Base-by-base conservation (phyloP, 2,797 vertebrate species). In the Holocentrus rufus region DNA sequence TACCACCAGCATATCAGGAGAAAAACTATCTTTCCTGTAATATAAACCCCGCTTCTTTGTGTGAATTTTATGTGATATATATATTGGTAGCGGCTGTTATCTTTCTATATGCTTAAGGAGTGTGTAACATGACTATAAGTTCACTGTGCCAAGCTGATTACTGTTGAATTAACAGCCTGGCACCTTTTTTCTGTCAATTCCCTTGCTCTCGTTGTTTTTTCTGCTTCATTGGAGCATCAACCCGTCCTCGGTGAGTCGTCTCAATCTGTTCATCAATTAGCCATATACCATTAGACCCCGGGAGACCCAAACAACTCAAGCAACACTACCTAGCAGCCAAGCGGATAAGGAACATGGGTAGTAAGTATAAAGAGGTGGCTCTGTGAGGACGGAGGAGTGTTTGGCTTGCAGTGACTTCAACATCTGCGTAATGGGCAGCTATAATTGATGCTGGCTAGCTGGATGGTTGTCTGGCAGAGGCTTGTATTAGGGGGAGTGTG, bases 361-460 rank as follows among this genome's bases (percentile, higher is more conserved):
- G n/a, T 2, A 9, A 50, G 66, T 44, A 54, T 7, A 69, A 75
- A 87, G 30, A 69, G 46, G 79, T 30, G 66, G 69, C 55, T 69
- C 50, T 72, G 73, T 52, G 44, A 25, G 77, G 67, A 84, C 52
- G 49, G 80, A 61, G 50, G 68, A 78, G 47, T 81, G 55, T 74
- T 73, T 71, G 74, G 53, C 72, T 74, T 79, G 77, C 73, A 73
- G 84, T 64, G 72, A 72, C 70, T 86, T 76, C 63, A 86, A 69
- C 82, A 87, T 81, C 69, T 84, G 79, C 73, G 65, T 65, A 84
- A 85, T 79, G 79, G 66, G 61, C 71, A 72, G 70, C 66, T 56
- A 63, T 63, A 82, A 87, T 69, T 78, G 65, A 88, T 81, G 84
- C 78, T 77, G 69, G 59, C 68, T 65, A 62, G 79, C 52, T 49